Base-by-base conservation (phyloP, 1,140 invertebrate species). In the Meteorus sp. region DNA sequence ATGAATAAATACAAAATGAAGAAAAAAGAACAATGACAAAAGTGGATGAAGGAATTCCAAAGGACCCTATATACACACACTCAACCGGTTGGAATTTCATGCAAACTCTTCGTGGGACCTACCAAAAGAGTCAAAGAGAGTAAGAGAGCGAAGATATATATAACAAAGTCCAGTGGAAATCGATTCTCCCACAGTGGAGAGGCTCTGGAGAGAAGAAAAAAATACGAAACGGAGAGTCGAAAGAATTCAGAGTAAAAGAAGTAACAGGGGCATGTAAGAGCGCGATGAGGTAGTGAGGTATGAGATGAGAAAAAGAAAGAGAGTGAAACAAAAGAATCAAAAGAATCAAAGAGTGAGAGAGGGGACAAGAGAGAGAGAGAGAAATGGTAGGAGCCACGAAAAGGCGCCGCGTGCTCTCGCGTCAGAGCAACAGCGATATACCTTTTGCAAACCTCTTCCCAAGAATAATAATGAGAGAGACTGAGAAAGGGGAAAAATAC, bases 381-480 rank as follows among this genome's bases (percentile, higher is more conserved):
- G 41, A 27, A 33, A 22, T 20, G 15, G 56, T 35, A 58, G 37
- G 54, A 50, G 44, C 37, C 47, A 55, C 39, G 25, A 56, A 53
- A 56, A 56, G 56, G 57, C 47, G 50, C 56, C 53, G 55, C 45
- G 57, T 39, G 45, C 44, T 41, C 50, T 47, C 48, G 47, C 45
- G 31, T n/a, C n/a, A n/a, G n/a, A 41, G 41, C 43, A 56, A 56
- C 13, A 58, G 48, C 56, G 43, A 51, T 33, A 57, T 41, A 20
- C 59, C 58, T 57, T 56, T n/a, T n/a, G n/a, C n/a, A 52, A 48
- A 58, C 47, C 37, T 47, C 58, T 60, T 48, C n/a, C 48, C 29
- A 57, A 58, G 62, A 63, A 63, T 63, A 63, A 63, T 63, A 63
- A 63, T 63, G 62, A 63, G 61, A 55, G 50, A 57, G 50, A 55